A percentile compares a stretch with the other conserved stretches of the same genome.
Evolutionary conservation across 2,113 vertebrate genomes (phyloP).

Genomic region (Leuciscus idus): DNA sequence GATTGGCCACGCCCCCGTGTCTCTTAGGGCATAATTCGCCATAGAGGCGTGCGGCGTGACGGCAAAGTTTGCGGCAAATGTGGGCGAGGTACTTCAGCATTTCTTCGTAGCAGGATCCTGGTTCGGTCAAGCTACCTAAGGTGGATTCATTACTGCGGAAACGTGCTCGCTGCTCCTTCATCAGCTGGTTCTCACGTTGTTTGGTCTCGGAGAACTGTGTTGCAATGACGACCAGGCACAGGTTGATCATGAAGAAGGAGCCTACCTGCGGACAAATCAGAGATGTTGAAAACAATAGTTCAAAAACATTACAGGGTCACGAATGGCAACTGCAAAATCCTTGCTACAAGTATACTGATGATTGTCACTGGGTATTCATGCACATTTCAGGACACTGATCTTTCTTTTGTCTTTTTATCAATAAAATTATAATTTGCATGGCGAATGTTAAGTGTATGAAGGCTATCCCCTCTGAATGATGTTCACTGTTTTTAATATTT

Average conservation of each 20-base stretch:
- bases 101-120: conserved; percentile 96
- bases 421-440: background rate
- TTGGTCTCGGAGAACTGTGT: conserved; percentile 98
- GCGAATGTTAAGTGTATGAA: background rate
- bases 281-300: background rate
- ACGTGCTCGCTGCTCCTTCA: conserved; percentile 94
- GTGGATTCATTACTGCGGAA: conserved; percentile 95
- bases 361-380: background rate
- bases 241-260: conserved; percentile 99
- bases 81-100: conserved; percentile 92
- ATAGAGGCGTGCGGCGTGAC: conserved; percentile 76
- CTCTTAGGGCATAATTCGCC: background rate
- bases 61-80: conserved; percentile 86
- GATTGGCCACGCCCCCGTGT: conserved; percentile 67
- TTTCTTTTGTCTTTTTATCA: background rate
- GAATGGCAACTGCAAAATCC: too few species aligned
- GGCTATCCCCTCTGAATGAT: background rate
- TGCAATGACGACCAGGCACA: conserved; percentile 98
- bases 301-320: background rate
- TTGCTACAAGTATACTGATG: too few species aligned
- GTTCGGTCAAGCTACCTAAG: conserved; percentile 92
- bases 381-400: background rate
- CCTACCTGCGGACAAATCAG: conserved; percentile 82
- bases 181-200: conserved; percentile 97
- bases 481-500: background rate